These are phyloP conservation scores for Drosophila auraria DNA, from an alignment of 1,140 invertebrate species.

Conservation along the genomic window DNA sequence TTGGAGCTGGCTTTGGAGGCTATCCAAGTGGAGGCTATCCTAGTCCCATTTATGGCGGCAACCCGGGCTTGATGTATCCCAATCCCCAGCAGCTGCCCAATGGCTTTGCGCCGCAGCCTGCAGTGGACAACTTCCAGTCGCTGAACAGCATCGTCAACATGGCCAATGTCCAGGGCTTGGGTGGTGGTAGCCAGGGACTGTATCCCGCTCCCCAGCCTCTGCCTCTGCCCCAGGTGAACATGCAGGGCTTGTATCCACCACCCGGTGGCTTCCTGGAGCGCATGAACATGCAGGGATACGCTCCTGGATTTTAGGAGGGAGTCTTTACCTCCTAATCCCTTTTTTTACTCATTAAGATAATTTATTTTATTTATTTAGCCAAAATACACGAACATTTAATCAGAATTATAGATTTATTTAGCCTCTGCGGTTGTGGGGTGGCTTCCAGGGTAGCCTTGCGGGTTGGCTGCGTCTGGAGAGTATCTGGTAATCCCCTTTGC, in stretches of 20 bases:
- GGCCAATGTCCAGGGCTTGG: slow-evolving; percentile 59
- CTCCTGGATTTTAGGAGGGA: slow-evolving; percentile 38
- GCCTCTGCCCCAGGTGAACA: slow-evolving; percentile 10
- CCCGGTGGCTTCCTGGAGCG: slow-evolving; percentile 35
- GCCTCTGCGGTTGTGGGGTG: slow-evolving; percentile 31
- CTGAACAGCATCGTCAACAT: slow-evolving; percentile 60
- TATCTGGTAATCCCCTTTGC: slow-evolving; percentile 57
- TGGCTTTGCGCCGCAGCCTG: slow-evolving; percentile 46
- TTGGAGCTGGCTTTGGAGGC: slow-evolving; percentile 8
- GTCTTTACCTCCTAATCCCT: too few species aligned
- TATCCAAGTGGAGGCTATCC: slow-evolving; percentile 52
- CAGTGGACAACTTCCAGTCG: slow-evolving; percentile 57
- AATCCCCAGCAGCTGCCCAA: slow-evolving; percentile 51
- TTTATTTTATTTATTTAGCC: slow-evolving; percentile 79
- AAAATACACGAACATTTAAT: slow-evolving; percentile 52
- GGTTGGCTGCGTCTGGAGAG: slow-evolving; percentile 24
- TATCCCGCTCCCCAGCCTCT: slow-evolving; percentile 32
- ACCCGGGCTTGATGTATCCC: slow-evolving; percentile 23
- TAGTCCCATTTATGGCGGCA: slow-evolving; percentile 9
- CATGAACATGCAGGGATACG: slow-evolving; percentile 58
- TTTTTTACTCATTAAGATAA: slow-evolving; percentile 21
- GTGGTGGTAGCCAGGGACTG: slow-evolving; percentile 13
- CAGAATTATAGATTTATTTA: slow-evolving; percentile 33
- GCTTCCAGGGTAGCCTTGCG: not conserved
- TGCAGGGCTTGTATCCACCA: slow-evolving; percentile 39